Evolutionary conservation across 1,140 invertebrate species (phyloP), one percentile per base, ranked within the genome.

Genomic region (Papilio polyxenes): DNA sequence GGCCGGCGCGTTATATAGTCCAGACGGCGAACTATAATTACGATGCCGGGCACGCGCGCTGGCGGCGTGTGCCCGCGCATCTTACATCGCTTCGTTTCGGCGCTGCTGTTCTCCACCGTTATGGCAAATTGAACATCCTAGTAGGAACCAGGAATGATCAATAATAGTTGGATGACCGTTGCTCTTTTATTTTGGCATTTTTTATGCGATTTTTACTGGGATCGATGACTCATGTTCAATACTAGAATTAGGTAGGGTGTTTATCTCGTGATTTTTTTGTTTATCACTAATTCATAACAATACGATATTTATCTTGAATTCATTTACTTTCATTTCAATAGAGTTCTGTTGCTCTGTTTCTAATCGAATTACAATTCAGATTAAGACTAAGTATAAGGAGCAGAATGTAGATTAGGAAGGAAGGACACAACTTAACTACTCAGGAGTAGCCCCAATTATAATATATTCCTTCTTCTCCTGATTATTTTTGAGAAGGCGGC

Each of bases 61-160:
- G 81, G 82, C 84, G 81, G 82, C 84, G 81, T 87, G 89, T 87
- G 87, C 85, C 84, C 82, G 87, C 85, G 86, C 88, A 83, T 83
- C 85, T 82, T 83, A 85, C 87, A 88, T 89, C 83, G 88, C 86
- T 90, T 91, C 85, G 84, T 86, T 90, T 91, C 87, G 89, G 83
- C 88, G 87, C 87, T 86, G 86, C 87, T 86, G 85, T 82, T 87
- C 88, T 89, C 87, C 87, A 90, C 92, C 90, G 92, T 93, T 92
- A 92, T 87, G 79, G 87, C 83, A 85, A 86, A 87, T 86, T 90
- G 88, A 88, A 88, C 88, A 89, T 91, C 90, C 86, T 89, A 91
- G 86, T 87, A 84, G 10, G 83, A 87, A 84, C 83, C 80, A 79
- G 81, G 82, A 83, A 89, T 89, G 86, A 87, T 82, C 83, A 53